Base-by-base conservation (phyloP, 2,888 invertebrate genomes). In the Cepaea hortensis region DNA sequence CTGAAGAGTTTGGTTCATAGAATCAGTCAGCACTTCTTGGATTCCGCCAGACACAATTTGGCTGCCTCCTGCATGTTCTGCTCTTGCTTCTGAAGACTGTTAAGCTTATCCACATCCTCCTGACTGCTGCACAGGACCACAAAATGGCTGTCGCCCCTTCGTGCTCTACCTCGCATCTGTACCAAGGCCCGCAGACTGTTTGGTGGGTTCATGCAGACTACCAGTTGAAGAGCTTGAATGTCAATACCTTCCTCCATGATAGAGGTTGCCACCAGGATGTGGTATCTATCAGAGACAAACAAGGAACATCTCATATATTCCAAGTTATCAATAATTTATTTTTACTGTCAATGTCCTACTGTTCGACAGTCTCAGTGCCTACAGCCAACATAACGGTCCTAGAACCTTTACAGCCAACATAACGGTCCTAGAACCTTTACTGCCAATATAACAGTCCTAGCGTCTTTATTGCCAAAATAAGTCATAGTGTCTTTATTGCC, bases 171-270 rank as follows among this genome's bases (percentile, higher is more conserved):
- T n/a, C 93, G 89, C 90, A 93, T 93, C 89, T 93, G 93, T 9
- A 93, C 92, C 11, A 93, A 88, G 0, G 93, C 92, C 20, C 91
- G 91, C n/a, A 93, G 91, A 3, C 91, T 91, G 13, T 91, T 91
- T 0, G 93, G 93, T 2, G 93, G 93, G 80, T 93, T 92, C 89
- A 93, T 88, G 81, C 91, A 91, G 20, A 93, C 90, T 9, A 93
- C 93, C 46, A 93, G 90, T 82, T 93, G 91, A 89, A 93, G 92
- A 81, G 91, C 91, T 13, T 93, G 92, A 79, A 93, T 89, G 88
- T 93, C 93, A 48, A 93, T 89, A 7, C 93, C 93, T 86, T 93
- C 93, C 87, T 93, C 93, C 15, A 93, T 93, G 20, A 93, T 93
- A 13, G 93, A 92, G 0, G 93, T 93, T 2, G 93, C 93, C 23